Evolutionary conservation across 1,140 invertebrate species (phyloP), one percentile per base, ranked within the genome.

Genomic region (Lepidostoma basale): DNA sequence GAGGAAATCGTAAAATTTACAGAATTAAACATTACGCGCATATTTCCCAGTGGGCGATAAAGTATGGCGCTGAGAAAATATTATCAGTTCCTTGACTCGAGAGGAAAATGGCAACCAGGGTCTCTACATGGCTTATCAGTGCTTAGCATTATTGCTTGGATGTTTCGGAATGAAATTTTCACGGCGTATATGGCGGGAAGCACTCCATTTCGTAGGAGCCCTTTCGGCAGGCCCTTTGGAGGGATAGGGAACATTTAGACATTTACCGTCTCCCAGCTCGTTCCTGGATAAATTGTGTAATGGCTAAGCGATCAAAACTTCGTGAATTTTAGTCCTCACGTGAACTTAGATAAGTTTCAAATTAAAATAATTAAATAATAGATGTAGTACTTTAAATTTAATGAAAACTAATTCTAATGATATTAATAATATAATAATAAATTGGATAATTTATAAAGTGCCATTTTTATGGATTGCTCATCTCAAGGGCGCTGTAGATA

Each of bases 121-220:
- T 62, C 64, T 70, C 49, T 49, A 16, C 18, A 66, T n/a, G 62
- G 62, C 69, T 71, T 71, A 67, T 67, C 69, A 67, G 69, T 67
- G 64, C 69, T 71, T 67, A 71, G 69, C 69, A 67, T 67, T 71
- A 71, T 71, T 67, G 69, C 58, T 49, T 64, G 69, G 66, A 71
- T 71, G 63, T 67, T 71, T 67, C 42, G 66, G 66, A 71, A 71
- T 67, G 64, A 71, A 71, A 71, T 71, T 71, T 71, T 71, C 69
- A 71, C 69, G 59, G 64, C 60, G 69, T 59, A 40, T 39, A 59
- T 36, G 18, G 56, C 56, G 36, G 36, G 56, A 40, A 59, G 36
- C 36, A 40, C 36, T 59, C 56, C 30, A 36, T 59, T 59, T 25
- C 36, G 2, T 18, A 14, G 56, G 26, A 39, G 36, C 30, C 30